These are phyloP conservation scores for Spea hammondii DNA, from an alignment of 2,797 vertebrate genomes.

Conservation along the genomic window DNA sequence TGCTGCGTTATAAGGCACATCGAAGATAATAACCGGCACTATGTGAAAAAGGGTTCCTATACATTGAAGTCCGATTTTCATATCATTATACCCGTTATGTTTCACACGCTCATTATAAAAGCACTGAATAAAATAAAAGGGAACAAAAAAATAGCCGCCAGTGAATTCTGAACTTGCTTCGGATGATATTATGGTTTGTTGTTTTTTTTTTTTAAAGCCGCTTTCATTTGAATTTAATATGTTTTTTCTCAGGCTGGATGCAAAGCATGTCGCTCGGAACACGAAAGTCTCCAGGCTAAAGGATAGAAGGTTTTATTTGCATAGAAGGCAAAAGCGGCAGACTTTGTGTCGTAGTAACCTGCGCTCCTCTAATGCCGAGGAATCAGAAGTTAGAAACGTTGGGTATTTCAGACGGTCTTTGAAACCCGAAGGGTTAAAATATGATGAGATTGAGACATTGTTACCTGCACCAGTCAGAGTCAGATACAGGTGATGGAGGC, in stretches of 20 bases:
- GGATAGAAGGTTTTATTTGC: constrained; percentile 32
- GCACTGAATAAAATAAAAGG: neutral
- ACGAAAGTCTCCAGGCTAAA: neutral
- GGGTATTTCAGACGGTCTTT: constrained; percentile 21
- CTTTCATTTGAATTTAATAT: constrained; percentile 29
- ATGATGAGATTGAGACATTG: neutral
- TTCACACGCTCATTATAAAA: neutral
- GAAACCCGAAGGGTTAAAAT: constrained; percentile 34
- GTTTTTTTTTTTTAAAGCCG: neutral
- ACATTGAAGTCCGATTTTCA: neutral
- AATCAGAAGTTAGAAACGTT: constrained; percentile 6
- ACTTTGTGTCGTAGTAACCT: constrained; percentile 45
- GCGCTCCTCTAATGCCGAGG: constrained; percentile 9
- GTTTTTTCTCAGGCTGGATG: constrained; percentile 6
- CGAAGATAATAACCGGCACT: neutral
- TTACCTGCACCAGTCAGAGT: too few species aligned
- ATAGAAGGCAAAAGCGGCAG: constrained; percentile 16
- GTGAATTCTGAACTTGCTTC: neutral
- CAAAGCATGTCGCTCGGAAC: constrained; percentile 22
- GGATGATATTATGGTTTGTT: neutral
- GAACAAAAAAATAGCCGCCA: neutral
- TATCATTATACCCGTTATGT: constrained; percentile 6
- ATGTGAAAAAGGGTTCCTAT: neutral
- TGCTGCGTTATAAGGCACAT: too few species aligned
- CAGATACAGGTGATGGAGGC: too few species aligned